A percentile compares a stretch with the other conserved stretches of the same genome.
Conservation (phyloP, 1,140 invertebrate genomes). For the Oscheius sp. region DNA sequence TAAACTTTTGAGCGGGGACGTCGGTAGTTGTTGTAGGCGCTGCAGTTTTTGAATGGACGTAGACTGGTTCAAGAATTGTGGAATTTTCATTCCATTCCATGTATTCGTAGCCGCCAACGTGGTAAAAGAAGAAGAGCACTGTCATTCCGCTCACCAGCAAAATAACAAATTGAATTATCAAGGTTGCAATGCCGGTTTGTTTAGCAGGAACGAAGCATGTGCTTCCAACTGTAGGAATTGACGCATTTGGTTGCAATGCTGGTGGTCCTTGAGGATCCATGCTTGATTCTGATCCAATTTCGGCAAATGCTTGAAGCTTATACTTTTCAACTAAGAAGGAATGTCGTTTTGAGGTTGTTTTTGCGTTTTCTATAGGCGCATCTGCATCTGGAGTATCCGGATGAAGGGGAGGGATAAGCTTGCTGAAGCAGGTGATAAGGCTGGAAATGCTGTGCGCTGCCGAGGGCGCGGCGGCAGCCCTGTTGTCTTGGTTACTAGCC, state of each 20-base stretch:
- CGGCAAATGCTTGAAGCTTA: conserved; percentile 7
- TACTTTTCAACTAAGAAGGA: conserved; percentile 30
- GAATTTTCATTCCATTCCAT: conserved; percentile 39
- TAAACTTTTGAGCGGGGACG: background rate
- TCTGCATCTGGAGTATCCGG: background rate
- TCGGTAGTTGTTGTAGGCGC: background rate
- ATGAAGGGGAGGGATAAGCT: background rate
- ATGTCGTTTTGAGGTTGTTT: background rate
- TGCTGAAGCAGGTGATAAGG: conserved; percentile 1
- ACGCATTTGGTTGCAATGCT: background rate
- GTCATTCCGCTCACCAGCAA: conserved; percentile 42
- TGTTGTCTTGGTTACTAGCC: conserved; percentile 9
- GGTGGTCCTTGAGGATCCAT: background rate
- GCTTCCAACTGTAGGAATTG: conserved; percentile 33
- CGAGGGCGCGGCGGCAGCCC: background rate
- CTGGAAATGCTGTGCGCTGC: background rate
- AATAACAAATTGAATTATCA: conserved; percentile 34
- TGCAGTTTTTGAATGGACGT: background rate
- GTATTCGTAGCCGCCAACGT: conserved; percentile 53
- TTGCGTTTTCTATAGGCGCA: background rate
- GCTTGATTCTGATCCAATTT: background rate
- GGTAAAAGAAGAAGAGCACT: conserved; percentile 50
- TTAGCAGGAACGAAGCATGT: conserved; percentile 54
- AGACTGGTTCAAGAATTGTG: conserved; percentile 27
- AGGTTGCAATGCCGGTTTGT: background rate